A percentile compares a stretch with the other conserved stretches of the same genome.
Conservation (phyloP, 2,888 invertebrate species). For the Disparrhopalites patrizii region DNA sequence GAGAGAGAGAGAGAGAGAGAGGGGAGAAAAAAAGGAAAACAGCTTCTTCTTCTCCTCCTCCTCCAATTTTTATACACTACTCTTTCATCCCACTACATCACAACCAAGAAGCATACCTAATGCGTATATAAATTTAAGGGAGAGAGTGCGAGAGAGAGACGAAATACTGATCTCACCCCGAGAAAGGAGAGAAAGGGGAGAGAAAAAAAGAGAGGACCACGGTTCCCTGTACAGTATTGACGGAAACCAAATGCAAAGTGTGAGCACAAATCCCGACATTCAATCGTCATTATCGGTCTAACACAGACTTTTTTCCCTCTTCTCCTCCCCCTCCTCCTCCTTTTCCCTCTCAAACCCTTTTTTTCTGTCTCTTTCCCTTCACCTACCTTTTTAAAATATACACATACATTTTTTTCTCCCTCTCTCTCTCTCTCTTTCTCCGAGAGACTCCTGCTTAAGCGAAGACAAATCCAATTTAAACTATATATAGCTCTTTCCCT, state of each 20-base stretch:
- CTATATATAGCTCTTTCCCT: too few relatives aligned
- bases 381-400: too few relatives aligned
- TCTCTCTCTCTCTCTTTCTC: slow-evolving; percentile 8
- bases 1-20: too few relatives aligned
- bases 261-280: slow-evolving; percentile 28
- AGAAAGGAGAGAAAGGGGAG: not conserved
- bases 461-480: slow-evolving; percentile 25
- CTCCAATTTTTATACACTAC: not conserved
- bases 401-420: slow-evolving; percentile 15
- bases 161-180: not conserved
- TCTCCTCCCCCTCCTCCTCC: too few relatives aligned
- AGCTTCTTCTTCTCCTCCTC: slow-evolving; percentile 16
- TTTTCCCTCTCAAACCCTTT: not conserved
- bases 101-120: slow-evolving; percentile 6
- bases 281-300: slow-evolving; percentile 28
- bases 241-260: slow-evolving; percentile 17
- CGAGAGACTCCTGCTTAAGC: slow-evolving; percentile 4
- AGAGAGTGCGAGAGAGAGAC: not conserved
- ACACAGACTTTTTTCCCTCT: slow-evolving; percentile 18
- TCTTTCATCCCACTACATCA: slow-evolving; percentile 3
- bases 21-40: slow-evolving; percentile 1
- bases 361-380: too few relatives aligned
- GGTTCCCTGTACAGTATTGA: not conserved
- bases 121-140: slow-evolving; percentile 9
- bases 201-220: not conserved